phyloP scores from a whole-genome alignment of 1,140 invertebrate species.

The Daktulosphaira vitifoliae region DNA sequence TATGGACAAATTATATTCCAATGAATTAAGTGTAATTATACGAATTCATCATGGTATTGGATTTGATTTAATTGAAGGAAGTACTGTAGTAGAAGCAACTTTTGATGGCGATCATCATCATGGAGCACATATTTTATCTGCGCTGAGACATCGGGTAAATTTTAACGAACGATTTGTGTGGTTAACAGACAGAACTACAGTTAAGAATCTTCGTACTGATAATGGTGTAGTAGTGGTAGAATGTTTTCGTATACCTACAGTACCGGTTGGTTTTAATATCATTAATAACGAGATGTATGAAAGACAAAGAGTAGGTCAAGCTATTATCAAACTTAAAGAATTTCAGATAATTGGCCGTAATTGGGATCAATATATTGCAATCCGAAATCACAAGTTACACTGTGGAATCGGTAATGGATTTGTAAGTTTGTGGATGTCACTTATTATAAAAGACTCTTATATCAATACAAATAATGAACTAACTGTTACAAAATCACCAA shows the following conservation, averaged over 20 bases:
- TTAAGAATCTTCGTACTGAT: neutral
- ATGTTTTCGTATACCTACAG: neutral
- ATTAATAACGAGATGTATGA: neutral
- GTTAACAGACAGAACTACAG: neutral
- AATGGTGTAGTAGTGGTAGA: neutral
- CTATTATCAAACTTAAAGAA: constrained; percentile 5
- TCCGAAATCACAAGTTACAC: neutral
- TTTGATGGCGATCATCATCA: neutral
- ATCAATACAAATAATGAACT: too few relatives aligned
- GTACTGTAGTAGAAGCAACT: neutral
- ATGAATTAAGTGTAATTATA: constrained; percentile 5
- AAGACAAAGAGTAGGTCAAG: constrained; percentile 1
- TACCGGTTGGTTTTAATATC: neutral
- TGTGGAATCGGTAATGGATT: too few relatives aligned
- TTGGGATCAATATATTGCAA: neutral
- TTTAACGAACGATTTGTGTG: neutral
- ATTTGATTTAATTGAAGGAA: constrained; percentile 4
- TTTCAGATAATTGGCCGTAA: constrained; percentile 20
- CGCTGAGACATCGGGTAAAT: neutral
- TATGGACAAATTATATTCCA: constrained; percentile 8
- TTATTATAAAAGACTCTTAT: too few relatives aligned
- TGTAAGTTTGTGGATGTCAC: too few relatives aligned
- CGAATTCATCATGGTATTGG: constrained; percentile 11
- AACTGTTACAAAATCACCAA: too few relatives aligned
- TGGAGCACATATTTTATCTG: neutral